Base-by-base conservation (phyloP, 2,113 vertebrate genomes). In the Callorhinus ursinus region DNA sequence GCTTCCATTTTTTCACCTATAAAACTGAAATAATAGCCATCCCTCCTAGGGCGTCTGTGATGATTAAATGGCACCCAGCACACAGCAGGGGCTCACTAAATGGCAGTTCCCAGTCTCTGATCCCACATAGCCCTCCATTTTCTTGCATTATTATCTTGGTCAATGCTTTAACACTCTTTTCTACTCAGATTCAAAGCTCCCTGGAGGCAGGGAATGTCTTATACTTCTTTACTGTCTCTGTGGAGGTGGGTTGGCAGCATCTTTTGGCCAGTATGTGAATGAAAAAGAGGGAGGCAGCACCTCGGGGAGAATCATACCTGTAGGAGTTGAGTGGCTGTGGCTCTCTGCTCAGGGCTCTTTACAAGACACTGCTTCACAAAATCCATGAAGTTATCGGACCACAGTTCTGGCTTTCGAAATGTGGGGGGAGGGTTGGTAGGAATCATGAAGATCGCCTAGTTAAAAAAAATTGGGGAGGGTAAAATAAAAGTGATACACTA, bases 361-460 rank as follows among this genome's bases (percentile, higher is more conserved):
- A 99, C 99, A 10, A 99, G 99, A 98, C 99, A 99, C 97, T 99
- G 99, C 59, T 98, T 99, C 71, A 99, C 99, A 81, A 99, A 99
- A 90, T 99, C 99, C 3, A 59, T 98, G 39, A 99, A 99, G 1
- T 1, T 89, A 49, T 98, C 96, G 0, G 99, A 99, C 99, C 99
- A 99, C 8, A 98, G 96, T 59, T 99, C 99, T 0, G 99, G 99
- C 10, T 99, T 99, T 57, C 99, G 98, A 97, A 99, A 99, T 0
- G 99, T 99, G 1, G 99, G 99, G 5, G 99, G 99, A 0, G 99
- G 99, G 88, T 99, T 99, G 93, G 99, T 99, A 28, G 99, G 99
- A 98, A 99, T 99, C 99, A 99, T 99, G 97, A 99, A 99, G 98
- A 99, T 99, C 33, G 99, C 99, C 99, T 99, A 94, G 39, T 92